Evolutionary conservation across 2,113 vertebrate species (phyloP).

Genomic region (Jacana jacana): DNA sequence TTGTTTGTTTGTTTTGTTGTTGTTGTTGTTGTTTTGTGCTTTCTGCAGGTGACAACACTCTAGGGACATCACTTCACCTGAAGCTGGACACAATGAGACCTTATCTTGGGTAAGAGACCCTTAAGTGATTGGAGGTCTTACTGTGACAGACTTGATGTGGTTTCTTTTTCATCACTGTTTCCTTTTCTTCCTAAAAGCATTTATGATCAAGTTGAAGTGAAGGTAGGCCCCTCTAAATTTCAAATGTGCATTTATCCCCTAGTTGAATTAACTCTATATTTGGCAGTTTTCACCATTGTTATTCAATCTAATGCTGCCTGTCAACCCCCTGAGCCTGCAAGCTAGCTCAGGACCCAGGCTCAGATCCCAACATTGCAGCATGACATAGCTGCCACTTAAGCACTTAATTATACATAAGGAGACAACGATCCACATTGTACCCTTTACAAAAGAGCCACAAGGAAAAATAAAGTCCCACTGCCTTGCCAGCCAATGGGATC

Average conservation of each 20-base stretch:
- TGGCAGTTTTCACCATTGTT: not conserved
- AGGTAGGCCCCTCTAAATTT: not conserved
- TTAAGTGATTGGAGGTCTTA: not conserved
- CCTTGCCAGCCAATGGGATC: constrained; percentile 22
- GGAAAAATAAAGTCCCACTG: constrained; percentile 29
- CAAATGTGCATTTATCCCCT: not conserved
- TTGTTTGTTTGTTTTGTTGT: not conserved
- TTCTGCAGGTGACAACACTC: constrained; percentile 43
- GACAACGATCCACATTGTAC: constrained; percentile 7
- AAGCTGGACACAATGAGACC: constrained; percentile 32
- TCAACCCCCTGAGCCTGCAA: not conserved
- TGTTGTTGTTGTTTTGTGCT: not conserved
- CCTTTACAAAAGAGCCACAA: constrained; percentile 51
- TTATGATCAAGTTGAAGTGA: not conserved
- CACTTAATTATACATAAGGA: constrained; percentile 28
- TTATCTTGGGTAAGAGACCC: constrained; percentile 36
- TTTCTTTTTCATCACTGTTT: not conserved
- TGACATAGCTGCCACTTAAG: constrained; percentile 12
- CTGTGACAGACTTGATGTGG: not conserved
- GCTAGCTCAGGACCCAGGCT: not conserved
- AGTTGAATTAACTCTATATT: not conserved
- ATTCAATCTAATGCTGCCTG: not conserved
- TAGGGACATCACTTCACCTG: not conserved
- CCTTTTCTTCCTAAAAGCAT: not conserved
- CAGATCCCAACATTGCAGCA: not conserved